Base-by-base conservation (phyloP, 2,797 vertebrate genomes). In the Choloepus didactylus region DNA sequence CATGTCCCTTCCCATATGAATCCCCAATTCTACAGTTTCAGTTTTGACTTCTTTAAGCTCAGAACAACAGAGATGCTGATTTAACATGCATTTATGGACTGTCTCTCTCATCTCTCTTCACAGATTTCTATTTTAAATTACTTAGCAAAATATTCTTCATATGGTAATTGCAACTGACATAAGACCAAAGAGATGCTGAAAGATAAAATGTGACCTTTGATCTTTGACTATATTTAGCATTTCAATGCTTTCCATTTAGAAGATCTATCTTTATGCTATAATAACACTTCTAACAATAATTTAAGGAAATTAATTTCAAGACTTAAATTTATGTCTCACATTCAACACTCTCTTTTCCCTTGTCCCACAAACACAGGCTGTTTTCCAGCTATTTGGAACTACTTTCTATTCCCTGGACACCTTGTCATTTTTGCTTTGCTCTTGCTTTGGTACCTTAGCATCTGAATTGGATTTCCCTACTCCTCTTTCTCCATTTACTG, bases 141-240 rank as follows among this genome's bases (percentile, higher is more conserved):
- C 31, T 86, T 56, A 90, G 51, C 69, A 93, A 89, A 95, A 60
- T 89, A 56, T 51, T 89, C 60, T 62, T 91, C n/a, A 72, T 18
- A 82, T 69, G 62, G 8, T 69, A 60, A 4, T 10, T 64, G 18
- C 21, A 66, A 21, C 11, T 23, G n/a, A 66, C 25, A 27, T 60
- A 82, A 70, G 67, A 73, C 38, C 27, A 81, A 70, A 72, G 31
- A 80, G 25, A 27, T 91, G 14, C 4, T 80, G 23, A 67, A 91
- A 81, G 92, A 62, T 11, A 87, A 73, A 85, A 73, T 8, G 19
- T 73, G 2, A 67, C 19, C 72, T 92, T 93, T 76, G 6, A 70
- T 77, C 8, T 77, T 70, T 69, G 29, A 18, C 12, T 31, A 31
- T 84, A 49, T 72, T 93, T 87, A 56, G 23, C 10, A 80, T 83